Percentiles rank a stretch among this genome's conserved stretches.
Evolutionary conservation across 2,113 vertebrate species (phyloP).

Genomic region (Diglossa brunneiventris): DNA sequence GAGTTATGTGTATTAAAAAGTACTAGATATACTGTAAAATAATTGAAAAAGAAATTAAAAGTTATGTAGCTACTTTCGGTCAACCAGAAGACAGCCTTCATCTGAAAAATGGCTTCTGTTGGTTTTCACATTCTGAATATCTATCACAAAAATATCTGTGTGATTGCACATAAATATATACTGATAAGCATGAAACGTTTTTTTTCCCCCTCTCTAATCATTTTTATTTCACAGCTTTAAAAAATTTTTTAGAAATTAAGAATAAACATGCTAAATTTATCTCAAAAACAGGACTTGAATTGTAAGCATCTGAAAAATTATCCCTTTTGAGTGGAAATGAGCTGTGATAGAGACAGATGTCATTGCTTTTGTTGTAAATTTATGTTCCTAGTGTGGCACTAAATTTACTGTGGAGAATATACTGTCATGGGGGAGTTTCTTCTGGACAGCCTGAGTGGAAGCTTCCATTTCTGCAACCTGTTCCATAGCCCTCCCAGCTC

Average conservation of each 20-base stretch:
- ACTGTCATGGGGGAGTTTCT: neutral
- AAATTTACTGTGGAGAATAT: neutral
- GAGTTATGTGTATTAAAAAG: neutral
- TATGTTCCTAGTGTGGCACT: neutral
- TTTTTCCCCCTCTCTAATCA: neutral
- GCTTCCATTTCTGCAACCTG: neutral
- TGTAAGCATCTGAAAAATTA: neutral
- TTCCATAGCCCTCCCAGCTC: neutral
- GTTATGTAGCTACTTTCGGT: neutral
- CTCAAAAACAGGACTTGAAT: neutral
- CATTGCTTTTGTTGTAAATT: neutral
- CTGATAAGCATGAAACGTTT: neutral
- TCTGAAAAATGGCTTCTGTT: neutral
- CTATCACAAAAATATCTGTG: neutral
- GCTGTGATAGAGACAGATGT: neutral
- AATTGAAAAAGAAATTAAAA: neutral
- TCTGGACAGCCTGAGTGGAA: neutral
- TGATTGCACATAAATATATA: neutral
- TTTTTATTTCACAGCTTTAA: slow-evolving; percentile 11
- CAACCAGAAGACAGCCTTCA: neutral
- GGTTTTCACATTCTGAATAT: neutral
- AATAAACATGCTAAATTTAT: neutral
- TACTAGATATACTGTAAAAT: neutral
- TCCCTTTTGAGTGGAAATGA: neutral
- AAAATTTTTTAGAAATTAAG: neutral